Conservation (phyloP, 2,888 invertebrate genomes). For the Amiota communis region DNA sequence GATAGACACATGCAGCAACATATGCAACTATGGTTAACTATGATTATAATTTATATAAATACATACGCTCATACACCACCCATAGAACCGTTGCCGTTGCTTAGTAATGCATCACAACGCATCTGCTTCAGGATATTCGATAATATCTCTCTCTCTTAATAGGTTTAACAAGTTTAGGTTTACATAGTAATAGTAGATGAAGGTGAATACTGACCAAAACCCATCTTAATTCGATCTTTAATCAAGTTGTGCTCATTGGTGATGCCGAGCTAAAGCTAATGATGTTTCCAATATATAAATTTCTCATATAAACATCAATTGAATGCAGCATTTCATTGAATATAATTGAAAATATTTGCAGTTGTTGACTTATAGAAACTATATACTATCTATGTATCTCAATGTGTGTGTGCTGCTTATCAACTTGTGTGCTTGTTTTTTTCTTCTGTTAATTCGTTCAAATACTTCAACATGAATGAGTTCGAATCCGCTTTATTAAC, state of each 20-base stretch:
- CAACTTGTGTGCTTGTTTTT: not conserved
- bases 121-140: not conserved
- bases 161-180: slow-evolving; percentile 38
- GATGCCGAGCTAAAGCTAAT: not conserved
- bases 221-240: slow-evolving; percentile 44
- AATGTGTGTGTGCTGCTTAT: not conserved
- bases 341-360: slow-evolving; percentile 71
- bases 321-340: slow-evolving; percentile 71
- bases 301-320: slow-evolving; percentile 66
- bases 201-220: slow-evolving; percentile 41
- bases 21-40: no score
- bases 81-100: no score
- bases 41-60: no score
- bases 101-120: slow-evolving; percentile 2
- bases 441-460: not conserved
- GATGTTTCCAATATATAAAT: slow-evolving; percentile 6
- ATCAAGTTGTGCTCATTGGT: slow-evolving; percentile 51
- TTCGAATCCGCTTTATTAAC: not conserved
- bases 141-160: not conserved
- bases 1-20: slow-evolving; percentile 39
- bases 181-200: slow-evolving; percentile 43
- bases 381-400: not conserved
- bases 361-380: slow-evolving; percentile 37
- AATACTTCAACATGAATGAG: not conserved
- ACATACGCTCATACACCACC: no score